Base-by-base conservation (phyloP, 2,113 vertebrate species). In the Mustela lutreola region DNA sequence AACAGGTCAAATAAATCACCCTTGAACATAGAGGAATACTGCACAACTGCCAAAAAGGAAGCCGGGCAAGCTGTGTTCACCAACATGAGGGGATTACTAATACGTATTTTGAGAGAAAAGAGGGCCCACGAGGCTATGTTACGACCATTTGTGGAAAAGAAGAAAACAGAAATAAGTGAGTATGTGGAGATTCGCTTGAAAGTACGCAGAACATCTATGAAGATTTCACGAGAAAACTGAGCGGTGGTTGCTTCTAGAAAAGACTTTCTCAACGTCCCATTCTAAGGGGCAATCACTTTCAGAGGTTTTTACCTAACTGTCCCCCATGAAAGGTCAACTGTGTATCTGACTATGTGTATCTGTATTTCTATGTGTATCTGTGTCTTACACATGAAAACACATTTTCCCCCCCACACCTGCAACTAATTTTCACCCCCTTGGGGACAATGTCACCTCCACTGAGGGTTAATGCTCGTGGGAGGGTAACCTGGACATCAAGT, bases 1-100 rank as follows among this genome's bases (percentile, higher is more conserved):
- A 33, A n/a, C 2, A 1, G 10, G 12, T 7, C n/a, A 42, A 18
- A 24, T 24, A 2, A 5, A 31, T 50, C 18, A 16, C 3, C 0
- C 16, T 19, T 9, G 5, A 8, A 65, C 31, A 19, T 0, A n/a
- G 60, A 81, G 73, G 33, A 88, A 75, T 26, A 21, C 45, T 60
- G n/a, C 1, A 1, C 6, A 21, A 1, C 24, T 5, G 0, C 70
- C 16, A 48, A 48, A 33, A 90, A 71, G 15, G n/a, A 58, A 21
- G 21, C 22, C 71, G 31, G 36, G 21, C 28, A 22, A 71, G 31
- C 31, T 21, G 4, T 39, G 22, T n/a, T n/a, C 53, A 6, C 18
- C 26, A 42, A 79, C 10, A 12, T 12, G 26, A 18, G 86, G 31
- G 50, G 10, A 53, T 65, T 3, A 2, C 22, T 33, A 58, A 73